Evolutionary conservation across 1,140 invertebrate species (phyloP), one percentile per base, ranked within the genome.

Genomic region (Diorhabda elongata): DNA sequence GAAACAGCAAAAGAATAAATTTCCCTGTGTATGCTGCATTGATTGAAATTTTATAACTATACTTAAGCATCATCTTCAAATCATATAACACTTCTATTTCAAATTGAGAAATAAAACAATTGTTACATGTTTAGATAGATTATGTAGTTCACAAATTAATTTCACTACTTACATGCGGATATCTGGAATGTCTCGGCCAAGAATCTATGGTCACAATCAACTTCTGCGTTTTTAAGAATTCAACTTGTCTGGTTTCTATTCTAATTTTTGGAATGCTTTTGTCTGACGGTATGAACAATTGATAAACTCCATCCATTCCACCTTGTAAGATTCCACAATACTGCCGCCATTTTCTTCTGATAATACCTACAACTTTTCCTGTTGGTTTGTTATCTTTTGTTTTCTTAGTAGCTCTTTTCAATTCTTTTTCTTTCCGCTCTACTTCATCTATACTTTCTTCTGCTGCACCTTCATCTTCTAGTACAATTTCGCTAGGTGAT

Each of bases 241-340:
- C 90, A 11, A 91, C 91, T 81, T 98, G 95, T 26, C 94, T 84
- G 0, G 95, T 98, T 81, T 98, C 95, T 59, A 98, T 94, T 62
- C 94, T 85, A 56, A 98, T 91, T 80, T 94, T 92, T 0, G 96
- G 95, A 71, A 98, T 93, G 75, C 93, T 90, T 59, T 89, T 87
- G 79, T 98, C 96, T 8, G 94, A 91, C 42, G 95, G 95, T 6
- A 95, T 87, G 83, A 98, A 98, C 3, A 98, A 81, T 79, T 97
- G 94, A 60, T 88, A 85, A 2, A 86, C 83, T 0, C 86, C 83
- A 84, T 91, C 90, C 9, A 95, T 83, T 7, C 88, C 84, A 80
- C 89, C 93, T 41, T 88, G 88, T 61, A 99, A 82, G 74, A 98
- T 96, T 44, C 98, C 98, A 85, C 97, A 99, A 81, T 96, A 97